Conservation (phyloP, 2,888 invertebrate species). For the Bunonema sp. region DNA sequence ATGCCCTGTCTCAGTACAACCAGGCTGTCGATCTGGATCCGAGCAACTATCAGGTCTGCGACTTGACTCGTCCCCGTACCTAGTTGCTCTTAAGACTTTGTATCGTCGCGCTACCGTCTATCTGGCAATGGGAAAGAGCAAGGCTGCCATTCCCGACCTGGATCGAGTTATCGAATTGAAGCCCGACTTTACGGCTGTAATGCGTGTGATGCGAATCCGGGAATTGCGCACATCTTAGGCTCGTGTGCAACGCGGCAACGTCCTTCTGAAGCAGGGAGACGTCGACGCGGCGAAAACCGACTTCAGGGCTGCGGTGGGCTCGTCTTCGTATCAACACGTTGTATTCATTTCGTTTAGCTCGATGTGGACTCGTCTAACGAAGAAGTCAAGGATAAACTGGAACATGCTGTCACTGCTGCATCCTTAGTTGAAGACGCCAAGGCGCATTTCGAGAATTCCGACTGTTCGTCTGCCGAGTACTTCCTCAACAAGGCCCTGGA, state of each 20-base stretch:
- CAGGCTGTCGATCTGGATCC: conserved; percentile 93
- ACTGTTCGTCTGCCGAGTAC: conserved; percentile 56
- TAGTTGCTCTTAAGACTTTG: neutral
- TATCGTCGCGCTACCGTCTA: conserved; percentile 16
- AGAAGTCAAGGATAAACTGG: too few relatives aligned
- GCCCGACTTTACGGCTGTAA: conserved; percentile 78
- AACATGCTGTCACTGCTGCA: conserved; percentile 60
- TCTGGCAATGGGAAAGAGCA: conserved; percentile 24
- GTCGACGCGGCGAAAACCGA: conserved; percentile 28
- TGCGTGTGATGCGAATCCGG: conserved; percentile 36
- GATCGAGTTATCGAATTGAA: conserved; percentile 78
- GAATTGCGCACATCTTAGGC: conserved; percentile 48
- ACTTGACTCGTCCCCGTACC: neutral
- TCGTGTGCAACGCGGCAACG: conserved; percentile 65
- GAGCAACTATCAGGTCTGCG: conserved; percentile 62
- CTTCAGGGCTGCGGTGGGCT: conserved; percentile 27
- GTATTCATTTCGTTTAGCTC: too few relatives aligned
- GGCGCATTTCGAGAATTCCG: conserved; percentile 53
- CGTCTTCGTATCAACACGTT: conserved; percentile 1
- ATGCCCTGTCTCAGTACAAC: conserved; percentile 91
- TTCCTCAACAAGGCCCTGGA: conserved; percentile 48
- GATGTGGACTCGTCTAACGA: too few relatives aligned
- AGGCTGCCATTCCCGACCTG: conserved; percentile 77
- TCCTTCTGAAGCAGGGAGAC: conserved; percentile 67
- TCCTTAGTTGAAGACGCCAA: conserved; percentile 52